Base-by-base conservation (phyloP, 2,888 invertebrate species). In the Hermodice carunculata region DNA sequence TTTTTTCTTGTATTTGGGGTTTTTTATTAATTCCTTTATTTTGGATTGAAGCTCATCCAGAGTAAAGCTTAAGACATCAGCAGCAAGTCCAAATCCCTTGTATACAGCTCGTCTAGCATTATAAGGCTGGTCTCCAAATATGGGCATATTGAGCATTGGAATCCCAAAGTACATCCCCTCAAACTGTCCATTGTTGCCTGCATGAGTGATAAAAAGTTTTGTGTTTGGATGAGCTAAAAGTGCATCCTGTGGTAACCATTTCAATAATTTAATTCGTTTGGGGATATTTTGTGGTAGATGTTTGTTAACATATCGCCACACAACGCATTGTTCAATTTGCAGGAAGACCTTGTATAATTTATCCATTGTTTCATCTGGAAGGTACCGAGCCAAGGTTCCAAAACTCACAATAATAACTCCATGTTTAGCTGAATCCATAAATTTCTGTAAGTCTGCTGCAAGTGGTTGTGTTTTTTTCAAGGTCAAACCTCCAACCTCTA, bases 151-250 rank as follows among this genome's bases (percentile, higher is more conserved):
- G 1, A 79, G 44, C 66, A 78, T 73, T 1, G 79, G 79, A 6
- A 78, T 73, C 2, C 66, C 78, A 57, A 76, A 71, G 51, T 71
- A 76, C n/a, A 79, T 34, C 3, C 70, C 75, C 57, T 79, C 78
- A 63, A 67, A 74, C 28, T 71, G 70, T 5, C 78, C 73, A 48
- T 74, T 76, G 31, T 56, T 67, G 2, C 79, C 79, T 32, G 75
- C 76, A 54, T 79, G 79, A 8, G 76, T 72, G 11, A 79, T 67
- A 52, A 79, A 76, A 11, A 75, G 57, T 58, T 70, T 72, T 4
- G 65, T 63, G 28, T 71, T 75, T 5, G 37, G 52, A 49, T 78
- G 75, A 14, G 64, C 75, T 17, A 78, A 70, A 0, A 78, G 51
- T 34, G 75, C 75, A 31, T 74, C 71, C 62, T 69, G 66, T 26